A percentile compares a stretch with the other conserved stretches of the same genome.
Conservation (phyloP, 2,888 invertebrate genomes). For the Cryptosula pallasiana region DNA sequence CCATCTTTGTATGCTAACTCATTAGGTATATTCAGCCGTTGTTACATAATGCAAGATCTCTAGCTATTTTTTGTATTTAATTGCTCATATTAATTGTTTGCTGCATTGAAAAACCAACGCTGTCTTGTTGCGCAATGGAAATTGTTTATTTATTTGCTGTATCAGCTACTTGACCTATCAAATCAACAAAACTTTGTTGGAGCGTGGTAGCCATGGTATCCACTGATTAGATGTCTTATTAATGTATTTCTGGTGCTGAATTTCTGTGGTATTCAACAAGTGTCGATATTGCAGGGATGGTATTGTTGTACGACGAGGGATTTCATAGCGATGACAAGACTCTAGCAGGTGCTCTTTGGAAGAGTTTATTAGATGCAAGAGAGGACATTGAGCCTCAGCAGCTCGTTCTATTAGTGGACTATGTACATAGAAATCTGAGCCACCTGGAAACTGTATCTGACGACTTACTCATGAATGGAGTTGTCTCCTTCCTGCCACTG, state of each 20-base stretch:
- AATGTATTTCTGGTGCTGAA: too few relatives aligned
- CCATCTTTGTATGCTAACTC: background rate
- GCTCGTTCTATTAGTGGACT: background rate
- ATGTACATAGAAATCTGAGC: constrained; percentile 9
- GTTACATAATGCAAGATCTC: background rate
- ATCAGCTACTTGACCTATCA: too few relatives aligned
- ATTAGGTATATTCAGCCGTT: background rate
- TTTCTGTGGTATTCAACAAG: too few relatives aligned
- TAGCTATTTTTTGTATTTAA: background rate
- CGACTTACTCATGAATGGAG: background rate
- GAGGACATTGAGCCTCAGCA: background rate
- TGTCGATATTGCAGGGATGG: background rate
- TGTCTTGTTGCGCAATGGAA: too few relatives aligned
- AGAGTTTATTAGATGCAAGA: background rate
- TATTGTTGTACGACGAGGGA: constrained; percentile 16
- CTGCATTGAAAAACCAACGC: too few relatives aligned
- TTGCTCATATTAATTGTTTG: too few relatives aligned
- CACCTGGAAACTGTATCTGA: background rate
- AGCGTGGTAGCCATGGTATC: too few relatives aligned
- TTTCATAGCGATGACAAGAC: constrained; percentile 3
- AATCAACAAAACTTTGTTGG: too few relatives aligned
- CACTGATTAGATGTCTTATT: too few relatives aligned
- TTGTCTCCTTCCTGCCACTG: background rate
- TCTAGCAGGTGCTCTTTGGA: constrained; percentile 19
- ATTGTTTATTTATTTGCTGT: too few relatives aligned